Base-by-base conservation (phyloP, 1,140 invertebrate genomes). In the Nomia melanderi region DNA sequence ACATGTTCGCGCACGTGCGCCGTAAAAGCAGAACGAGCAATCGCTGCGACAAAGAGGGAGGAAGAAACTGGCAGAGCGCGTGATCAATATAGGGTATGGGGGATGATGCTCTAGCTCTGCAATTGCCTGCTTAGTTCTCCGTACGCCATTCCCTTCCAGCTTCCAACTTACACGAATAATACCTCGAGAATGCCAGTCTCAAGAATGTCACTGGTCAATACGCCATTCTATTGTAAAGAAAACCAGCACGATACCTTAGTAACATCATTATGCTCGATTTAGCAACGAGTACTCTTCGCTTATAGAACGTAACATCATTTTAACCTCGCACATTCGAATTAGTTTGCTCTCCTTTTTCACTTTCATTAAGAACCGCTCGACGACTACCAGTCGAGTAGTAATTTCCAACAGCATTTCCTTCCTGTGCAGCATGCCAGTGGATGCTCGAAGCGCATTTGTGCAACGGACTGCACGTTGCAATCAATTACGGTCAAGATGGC, bases 21-120 rank as follows among this genome's bases (percentile, higher is more conserved):
- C 20, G 33, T 47, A 77, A 81, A 56, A 33, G 31, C 39, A 65
- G 20, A 76, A 14, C 54, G 27, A 50, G 54, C 27, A 59, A 31
- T 36, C 31, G 63, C 29, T 56, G 29, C 33, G 59, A 11, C 33
- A 65, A 77, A 50, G 36, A 54, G 25, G 44, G 41, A 81, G 33
- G 60, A 64, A 62, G 33, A 72, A 71, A 69, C n/a, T 59, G 57
- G 29, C 47, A 73, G 29, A 64, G 39, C 17, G 54, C 69, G 76
- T 77, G 75, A 83, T 82, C 74, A 82, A 83, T 78, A 83, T 82
- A 78, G 39, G 33, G 65, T 62, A 83, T 83, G 69, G 47, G 33
- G 59, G 53, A n/a, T 50, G 47, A 77, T 78, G 73, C 56, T n/a
- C n/a, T 82, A 73, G 41, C 53, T 73, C 36, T 36, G 64, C 72